These are phyloP conservation scores for Cheilosia variabilis DNA, from an alignment of 2,888 invertebrate genomes.

Conservation along the genomic window DNA sequence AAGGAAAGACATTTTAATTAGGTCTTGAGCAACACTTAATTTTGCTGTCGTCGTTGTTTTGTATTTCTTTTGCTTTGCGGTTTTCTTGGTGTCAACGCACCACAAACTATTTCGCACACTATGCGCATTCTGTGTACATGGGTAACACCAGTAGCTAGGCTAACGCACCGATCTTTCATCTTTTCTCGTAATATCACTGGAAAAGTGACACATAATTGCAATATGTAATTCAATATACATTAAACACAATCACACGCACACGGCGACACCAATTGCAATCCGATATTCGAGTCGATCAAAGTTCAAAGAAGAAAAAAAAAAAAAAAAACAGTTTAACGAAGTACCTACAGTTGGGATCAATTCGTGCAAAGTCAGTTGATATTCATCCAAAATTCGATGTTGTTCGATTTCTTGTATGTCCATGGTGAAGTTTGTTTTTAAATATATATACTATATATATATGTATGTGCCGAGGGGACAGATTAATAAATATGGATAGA, in stretches of 20 bases:
- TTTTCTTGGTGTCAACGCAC: slow-evolving; percentile 68
- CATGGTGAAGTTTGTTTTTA: slow-evolving; percentile 26
- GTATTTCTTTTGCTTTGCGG: slow-evolving; percentile 40
- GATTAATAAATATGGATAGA: slow-evolving; percentile 3
- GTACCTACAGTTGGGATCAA: slow-evolving; percentile 81
- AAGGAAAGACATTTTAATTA: slow-evolving; percentile 60
- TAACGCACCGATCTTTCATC: slow-evolving; percentile 32
- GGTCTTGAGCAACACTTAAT: slow-evolving; percentile 63
- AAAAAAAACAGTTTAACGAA: not conserved
- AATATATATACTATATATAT: slow-evolving; percentile 15
- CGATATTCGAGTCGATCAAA: slow-evolving; percentile 50
- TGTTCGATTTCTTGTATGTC: slow-evolving; percentile 81
- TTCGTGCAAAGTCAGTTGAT: slow-evolving; percentile 80
- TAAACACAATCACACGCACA: slow-evolving; percentile 20
- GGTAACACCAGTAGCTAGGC: slow-evolving; percentile 64
- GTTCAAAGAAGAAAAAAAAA: slow-evolving; percentile 14
- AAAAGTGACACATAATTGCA: slow-evolving; percentile 23
- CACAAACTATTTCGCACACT: slow-evolving; percentile 65
- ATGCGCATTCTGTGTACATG: slow-evolving; percentile 40
- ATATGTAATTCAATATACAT: slow-evolving; percentile 47
- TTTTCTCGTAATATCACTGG: slow-evolving; percentile 39
- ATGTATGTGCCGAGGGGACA: not conserved
- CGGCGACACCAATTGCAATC: slow-evolving; percentile 27
- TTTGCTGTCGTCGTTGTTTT: slow-evolving; percentile 21
- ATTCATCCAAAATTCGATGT: slow-evolving; percentile 80